phyloP scores from a whole-genome alignment of 2,888 invertebrate genomes.

The Caenorhabditis parvicauda region DNA sequence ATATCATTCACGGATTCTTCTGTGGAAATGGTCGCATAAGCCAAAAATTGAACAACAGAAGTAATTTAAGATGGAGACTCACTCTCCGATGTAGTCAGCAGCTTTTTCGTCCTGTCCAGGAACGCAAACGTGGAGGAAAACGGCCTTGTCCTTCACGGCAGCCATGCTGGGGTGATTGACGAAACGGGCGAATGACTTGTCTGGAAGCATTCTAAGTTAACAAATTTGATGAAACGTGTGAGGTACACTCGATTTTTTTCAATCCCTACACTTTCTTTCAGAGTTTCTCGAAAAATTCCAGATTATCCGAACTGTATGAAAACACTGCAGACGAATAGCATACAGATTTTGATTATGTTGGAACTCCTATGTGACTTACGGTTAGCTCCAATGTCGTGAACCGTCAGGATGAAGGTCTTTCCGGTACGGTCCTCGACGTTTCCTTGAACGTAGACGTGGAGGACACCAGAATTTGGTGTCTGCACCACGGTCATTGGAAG shows the following conservation, averaged over 20 bases:
- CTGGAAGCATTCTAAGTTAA: slow-evolving; percentile 66
- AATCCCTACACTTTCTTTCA: neutral
- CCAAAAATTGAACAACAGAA: no score
- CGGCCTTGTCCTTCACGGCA: slow-evolving; percentile 75
- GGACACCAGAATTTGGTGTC: slow-evolving; percentile 35
- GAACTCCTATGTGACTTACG: slow-evolving; percentile 66
- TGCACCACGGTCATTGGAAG: slow-evolving; percentile 47
- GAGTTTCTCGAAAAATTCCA: neutral
- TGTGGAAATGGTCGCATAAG: no score
- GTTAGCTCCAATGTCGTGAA: slow-evolving; percentile 79
- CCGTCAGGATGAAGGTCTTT: slow-evolving; percentile 80
- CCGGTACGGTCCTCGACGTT: slow-evolving; percentile 65
- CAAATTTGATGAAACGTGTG: neutral
- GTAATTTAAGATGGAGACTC: slow-evolving; percentile 7
- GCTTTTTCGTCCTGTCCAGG: slow-evolving; percentile 84
- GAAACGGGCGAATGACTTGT: slow-evolving; percentile 79
- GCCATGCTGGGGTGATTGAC: slow-evolving; percentile 80
- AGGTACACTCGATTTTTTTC: neutral
- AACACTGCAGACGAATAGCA: neutral
- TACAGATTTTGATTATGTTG: neutral
- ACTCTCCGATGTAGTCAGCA: slow-evolving; percentile 56
- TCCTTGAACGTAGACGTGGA: slow-evolving; percentile 49
- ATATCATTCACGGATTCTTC: no score
- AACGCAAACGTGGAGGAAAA: slow-evolving; percentile 83
- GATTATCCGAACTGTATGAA: neutral